Conservation (phyloP, 2,888 invertebrate species). For the Dicyrtoma fusca region DNA sequence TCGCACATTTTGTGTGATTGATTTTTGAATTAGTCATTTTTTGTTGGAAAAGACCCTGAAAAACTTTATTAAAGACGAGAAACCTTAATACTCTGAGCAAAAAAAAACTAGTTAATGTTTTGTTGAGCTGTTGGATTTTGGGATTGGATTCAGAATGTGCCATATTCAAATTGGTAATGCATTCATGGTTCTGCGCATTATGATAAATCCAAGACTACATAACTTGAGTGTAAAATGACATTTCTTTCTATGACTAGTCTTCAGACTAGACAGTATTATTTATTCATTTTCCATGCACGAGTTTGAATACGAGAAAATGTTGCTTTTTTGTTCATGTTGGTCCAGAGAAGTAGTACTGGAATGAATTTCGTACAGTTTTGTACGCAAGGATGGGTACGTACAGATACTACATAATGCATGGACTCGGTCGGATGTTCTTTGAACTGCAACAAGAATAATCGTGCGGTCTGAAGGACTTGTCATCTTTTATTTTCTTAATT, state of each 20-base stretch:
- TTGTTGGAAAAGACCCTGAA: no score
- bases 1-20: no score
- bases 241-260: neutral
- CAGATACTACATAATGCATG: neutral
- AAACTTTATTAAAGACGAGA: no score
- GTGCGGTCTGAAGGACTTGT: no score
- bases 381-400: neutral
- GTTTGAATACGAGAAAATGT: constrained; percentile 12
- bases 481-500: no score
- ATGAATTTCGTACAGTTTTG: no score
- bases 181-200: constrained; percentile 26
- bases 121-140: constrained; percentile 15
- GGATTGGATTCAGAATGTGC: neutral
- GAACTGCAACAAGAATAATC: no score
- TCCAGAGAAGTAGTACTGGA: no score
- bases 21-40: no score
- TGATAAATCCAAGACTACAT: constrained; percentile 13
- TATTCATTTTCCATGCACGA: neutral
- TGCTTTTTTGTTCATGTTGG: neutral
- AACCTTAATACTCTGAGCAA: constrained; percentile 4
- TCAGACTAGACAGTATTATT: neutral
- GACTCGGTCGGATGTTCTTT: no score
- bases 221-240: constrained; percentile 27
- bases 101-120: neutral
- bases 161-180: constrained; percentile 20